Base-by-base conservation (phyloP, 53 echinoderm and acorn worm species). In the Apostichopus leukothele region DNA sequence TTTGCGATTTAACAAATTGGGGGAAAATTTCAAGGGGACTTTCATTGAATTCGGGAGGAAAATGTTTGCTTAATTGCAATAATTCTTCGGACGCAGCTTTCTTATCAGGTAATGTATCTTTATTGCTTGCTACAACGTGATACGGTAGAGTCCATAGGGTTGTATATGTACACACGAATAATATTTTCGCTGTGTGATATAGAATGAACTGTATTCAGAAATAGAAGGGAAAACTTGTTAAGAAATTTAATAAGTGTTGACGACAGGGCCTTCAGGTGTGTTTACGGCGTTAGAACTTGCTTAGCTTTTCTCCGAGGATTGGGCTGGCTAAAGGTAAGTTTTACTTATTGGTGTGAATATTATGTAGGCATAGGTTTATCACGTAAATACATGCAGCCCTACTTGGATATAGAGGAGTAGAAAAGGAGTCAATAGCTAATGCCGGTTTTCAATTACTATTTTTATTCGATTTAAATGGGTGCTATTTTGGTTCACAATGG, bases 31-130 rank as follows among this genome's bases (percentile, higher is more conserved):
- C 39, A 53, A 51, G 79, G 79, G 79, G 51, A 50, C 51, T 79
- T 51, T 79, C n/a, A 19, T n/a, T n/a, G 53, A 79, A 79, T 63
- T 13, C 63, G 63, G 63, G 19, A 53, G 10, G 51, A 79, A 79
- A 52, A 79, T 79, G 53, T 79, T 53, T n/a, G 79, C 53, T 79
- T 53, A 79, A 52, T 79, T 79, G 52, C 79, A 16, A 51, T 19
- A 53, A 79, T 50, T 63, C 63, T 13, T 7, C 9, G 63, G 12
- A 63, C 63, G 63, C 4, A 63, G 11, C 63, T 63, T 63, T 16
- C 11, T 39, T 39, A 39, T 11, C 16, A 6, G 63, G 63, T 63
- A 63, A 63, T 63, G 63, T 63, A 63, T 63, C 63, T 63, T 63
- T 16, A 11, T 13, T 63, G 63, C 63, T 6, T 9, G 11, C 63